Evolutionary conservation across 2,888 invertebrate species (phyloP).

Genomic region (Cremastinae sp.): DNA sequence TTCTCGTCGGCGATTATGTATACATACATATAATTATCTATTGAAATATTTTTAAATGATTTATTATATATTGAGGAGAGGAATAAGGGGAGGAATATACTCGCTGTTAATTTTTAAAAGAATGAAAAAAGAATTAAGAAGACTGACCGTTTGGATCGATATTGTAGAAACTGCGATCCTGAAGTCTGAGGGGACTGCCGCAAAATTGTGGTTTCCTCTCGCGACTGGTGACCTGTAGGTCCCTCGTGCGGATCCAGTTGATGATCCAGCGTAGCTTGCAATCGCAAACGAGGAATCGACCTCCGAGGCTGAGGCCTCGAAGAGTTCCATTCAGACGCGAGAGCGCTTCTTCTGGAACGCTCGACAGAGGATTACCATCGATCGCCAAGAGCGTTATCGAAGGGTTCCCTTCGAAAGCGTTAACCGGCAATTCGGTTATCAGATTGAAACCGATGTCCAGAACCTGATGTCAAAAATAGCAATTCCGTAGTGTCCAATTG

Average conservation of each 20-base stretch:
- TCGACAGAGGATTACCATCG: slow-evolving; percentile 94
- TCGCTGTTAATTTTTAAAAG: background rate
- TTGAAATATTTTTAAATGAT: too few species aligned
- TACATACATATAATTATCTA: too few species aligned
- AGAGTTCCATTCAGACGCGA: slow-evolving; percentile 90
- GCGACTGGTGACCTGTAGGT: slow-evolving; percentile 94
- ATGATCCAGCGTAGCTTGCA: slow-evolving; percentile 94
- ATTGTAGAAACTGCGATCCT: slow-evolving; percentile 92
- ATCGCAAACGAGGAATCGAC: slow-evolving; percentile 93
- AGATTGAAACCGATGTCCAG: slow-evolving; percentile 96
- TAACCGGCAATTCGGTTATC: slow-evolving; percentile 88
- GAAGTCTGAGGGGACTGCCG: slow-evolving; percentile 89
- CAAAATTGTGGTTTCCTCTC: slow-evolving; percentile 96
- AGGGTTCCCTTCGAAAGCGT: slow-evolving; percentile 91
- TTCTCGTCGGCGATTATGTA: too few species aligned
- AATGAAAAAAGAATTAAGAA: too few species aligned
- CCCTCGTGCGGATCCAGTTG: slow-evolving; percentile 93
- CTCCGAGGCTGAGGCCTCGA: slow-evolving; percentile 92
- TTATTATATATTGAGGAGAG: too few species aligned
- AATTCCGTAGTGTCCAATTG: too few species aligned
- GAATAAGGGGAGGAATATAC: background rate
- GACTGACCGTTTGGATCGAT: slow-evolving; percentile 88
- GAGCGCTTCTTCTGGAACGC: slow-evolving; percentile 90
- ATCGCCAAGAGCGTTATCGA: slow-evolving; percentile 92
- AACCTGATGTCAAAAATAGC: too few species aligned